Base-by-base conservation (phyloP, 2,888 invertebrate genomes). In the Phortica okadai region DNA sequence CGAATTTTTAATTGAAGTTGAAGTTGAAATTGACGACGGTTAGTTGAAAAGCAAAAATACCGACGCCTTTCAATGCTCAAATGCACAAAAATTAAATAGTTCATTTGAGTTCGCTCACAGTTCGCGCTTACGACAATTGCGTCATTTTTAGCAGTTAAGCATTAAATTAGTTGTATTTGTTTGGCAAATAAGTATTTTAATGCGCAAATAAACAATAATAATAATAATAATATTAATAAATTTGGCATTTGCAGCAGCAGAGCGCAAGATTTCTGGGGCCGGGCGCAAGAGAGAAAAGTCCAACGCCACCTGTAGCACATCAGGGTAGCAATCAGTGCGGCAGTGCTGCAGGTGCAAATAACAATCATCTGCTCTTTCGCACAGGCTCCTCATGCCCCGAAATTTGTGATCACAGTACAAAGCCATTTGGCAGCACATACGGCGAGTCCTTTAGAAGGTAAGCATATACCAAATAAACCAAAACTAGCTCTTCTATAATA, bases 201-300 rank as follows among this genome's bases (percentile, higher is more conserved):
- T 33, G 33, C 2, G 33, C 33, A 33, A 4, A 54, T 5, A 54
- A 54, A 54, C 10, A n/a, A 54, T 14, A 54, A 54, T 2, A 54
- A 54, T 10, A 54, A 54, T 14, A 54, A 2, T 14, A 54, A 54
- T 14, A 54, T 5, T 14, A 54, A n/a, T n/a, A 54, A 54, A 4
- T 33, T 44, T 58, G 44, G 25, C 75, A 59, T 72, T 72, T 90
- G 77, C 89, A 92, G 92, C 92, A 91, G 92, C 92, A 92, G 92
- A 92, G 92, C 92, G 92, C 92, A 90, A 92, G 92, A 91, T 92
- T 91, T 90, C 91, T 92, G 88, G 91, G 91, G 87, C 92, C 92
- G 86, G 89, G 90, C 88, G 90, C 91, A 89, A 90, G 91, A 85
- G 92, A 91, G 87, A 91, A 91, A 89, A 92, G 91, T 89, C 90